A percentile compares a stretch with the other conserved stretches of the same genome.
Conservation (phyloP, 2,113 vertebrate species). For the Oreochromis niloticus region DNA sequence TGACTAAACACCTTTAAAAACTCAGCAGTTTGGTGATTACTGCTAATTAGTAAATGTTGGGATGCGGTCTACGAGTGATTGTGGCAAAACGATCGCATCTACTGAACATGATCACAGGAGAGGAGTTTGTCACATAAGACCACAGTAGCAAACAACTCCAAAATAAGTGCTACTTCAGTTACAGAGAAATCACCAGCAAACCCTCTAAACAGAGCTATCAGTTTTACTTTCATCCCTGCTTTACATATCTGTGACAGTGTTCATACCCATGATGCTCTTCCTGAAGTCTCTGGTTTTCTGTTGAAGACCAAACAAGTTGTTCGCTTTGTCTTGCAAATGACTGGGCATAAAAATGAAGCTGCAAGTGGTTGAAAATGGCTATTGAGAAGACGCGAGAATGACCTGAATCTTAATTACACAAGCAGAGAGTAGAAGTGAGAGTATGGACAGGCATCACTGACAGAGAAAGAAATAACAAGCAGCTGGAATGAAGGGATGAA, state of each 20-base stretch:
- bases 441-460: neutral
- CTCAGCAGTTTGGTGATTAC: neutral
- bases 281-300: neutral
- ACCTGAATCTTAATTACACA: neutral
- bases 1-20: neutral
- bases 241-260: neutral
- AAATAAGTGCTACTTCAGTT: neutral
- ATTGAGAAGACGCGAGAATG: neutral
- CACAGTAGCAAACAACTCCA: neutral
- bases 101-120: neutral
- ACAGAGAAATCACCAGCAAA: neutral
- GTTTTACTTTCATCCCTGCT: neutral
- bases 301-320: neutral
- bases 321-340: neutral
- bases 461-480: neutral
- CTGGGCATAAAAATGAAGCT: neutral
- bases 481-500: constrained; percentile 12
- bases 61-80: fast-evolving
- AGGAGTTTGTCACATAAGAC: neutral
- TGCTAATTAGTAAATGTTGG: neutral
- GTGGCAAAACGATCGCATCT: neutral
- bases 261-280: neutral
- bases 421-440: neutral
- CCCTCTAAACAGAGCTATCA: neutral
- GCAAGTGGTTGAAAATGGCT: neutral